A percentile compares a stretch with the other conserved stretches of the same genome.
These are phyloP conservation scores for Peromyscus melanophrys DNA, from an alignment of 2,797 vertebrate genomes.

Conservation along the genomic window DNA sequence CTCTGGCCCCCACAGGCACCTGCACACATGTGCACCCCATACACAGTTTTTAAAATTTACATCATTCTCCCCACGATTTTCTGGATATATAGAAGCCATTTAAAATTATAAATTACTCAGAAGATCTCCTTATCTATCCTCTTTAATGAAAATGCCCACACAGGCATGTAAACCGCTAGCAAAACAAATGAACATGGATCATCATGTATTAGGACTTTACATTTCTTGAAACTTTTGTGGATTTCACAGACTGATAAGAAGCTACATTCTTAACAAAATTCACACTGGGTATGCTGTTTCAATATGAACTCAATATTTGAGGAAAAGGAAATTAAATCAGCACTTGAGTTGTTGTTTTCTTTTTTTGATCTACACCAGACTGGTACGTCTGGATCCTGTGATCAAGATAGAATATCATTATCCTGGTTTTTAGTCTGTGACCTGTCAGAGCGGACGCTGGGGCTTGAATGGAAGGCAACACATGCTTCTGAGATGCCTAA, in stretches of 20 bases:
- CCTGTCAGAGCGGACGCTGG: constrained; percentile 80
- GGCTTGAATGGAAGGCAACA: constrained; percentile 83
- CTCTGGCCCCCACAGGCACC: neutral
- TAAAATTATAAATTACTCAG: constrained; percentile 25
- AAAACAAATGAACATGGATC: neutral
- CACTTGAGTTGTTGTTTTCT: constrained; percentile 78
- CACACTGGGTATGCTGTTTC: constrained; percentile 72
- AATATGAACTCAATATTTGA: constrained; percentile 80
- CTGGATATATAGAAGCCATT: neutral
- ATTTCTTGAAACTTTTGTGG: constrained; percentile 58
- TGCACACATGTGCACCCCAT: neutral
- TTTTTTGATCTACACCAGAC: constrained; percentile 75
- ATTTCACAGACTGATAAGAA: constrained; percentile 42
- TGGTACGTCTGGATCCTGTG: constrained; percentile 80
- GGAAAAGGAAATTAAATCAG: constrained; percentile 80
- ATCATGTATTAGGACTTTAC: neutral
- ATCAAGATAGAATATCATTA: constrained; percentile 82
- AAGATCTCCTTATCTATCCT: neutral
- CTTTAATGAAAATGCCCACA: neutral
- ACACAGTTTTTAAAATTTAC: neutral
- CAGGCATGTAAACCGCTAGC: neutral
- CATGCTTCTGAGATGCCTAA: constrained; percentile 85
- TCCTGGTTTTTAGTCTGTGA: constrained; percentile 84
- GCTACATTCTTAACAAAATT: constrained; percentile 76
- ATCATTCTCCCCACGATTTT: neutral